Evolutionary conservation across 2,888 invertebrate species (phyloP), one percentile per base, ranked within the genome.

Genomic region (Cosmia pyralina): DNA sequence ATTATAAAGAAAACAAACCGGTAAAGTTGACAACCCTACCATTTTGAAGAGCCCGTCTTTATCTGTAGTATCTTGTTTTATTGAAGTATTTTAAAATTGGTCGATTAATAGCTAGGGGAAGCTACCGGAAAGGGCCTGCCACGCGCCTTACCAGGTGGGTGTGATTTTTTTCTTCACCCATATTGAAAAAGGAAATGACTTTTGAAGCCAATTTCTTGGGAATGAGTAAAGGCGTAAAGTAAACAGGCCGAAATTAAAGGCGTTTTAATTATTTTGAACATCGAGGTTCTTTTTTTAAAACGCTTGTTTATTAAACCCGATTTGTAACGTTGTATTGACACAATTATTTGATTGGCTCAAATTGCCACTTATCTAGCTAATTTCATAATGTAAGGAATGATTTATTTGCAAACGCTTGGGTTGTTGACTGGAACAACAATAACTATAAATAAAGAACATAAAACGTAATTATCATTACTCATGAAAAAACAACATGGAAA

Each of bases 1-100:
- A 95, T 95, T 94, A 94, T 92, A 92, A 94, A 93, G 91, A 93
- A 94, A 94, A 93, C 89, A 93, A 91, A 92, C 93, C 90, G 90
- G 92, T 92, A 89, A 86, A 86, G 71, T 82, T 72, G 76, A 75
- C 84, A 83, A 83, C 70, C 72, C 73, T 53, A 76, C 77, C 73
- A 77, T 66, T 81, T 75, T 44, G 52, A 83, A 83, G 83, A 78
- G 71, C 44, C 60, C 57, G 60, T 53, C 69, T 17, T 67, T 74
- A 62, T 67, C 65, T 70, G 13, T 53, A 41, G 46, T 63, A 63
- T 79, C 62, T 75, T 64, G 64, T 73, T 67, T n/a, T 79, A 62
- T 77, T 88, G 79, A 57, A 81, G 71, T 80, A 67, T 90, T 90
- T 87, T 87, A 38, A 78, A 85, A 80, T 84, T 74, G 52, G 72